These are phyloP conservation scores for Halcyon malimbica DNA, from an alignment of 2,113 vertebrate species.

Conservation along the genomic window DNA sequence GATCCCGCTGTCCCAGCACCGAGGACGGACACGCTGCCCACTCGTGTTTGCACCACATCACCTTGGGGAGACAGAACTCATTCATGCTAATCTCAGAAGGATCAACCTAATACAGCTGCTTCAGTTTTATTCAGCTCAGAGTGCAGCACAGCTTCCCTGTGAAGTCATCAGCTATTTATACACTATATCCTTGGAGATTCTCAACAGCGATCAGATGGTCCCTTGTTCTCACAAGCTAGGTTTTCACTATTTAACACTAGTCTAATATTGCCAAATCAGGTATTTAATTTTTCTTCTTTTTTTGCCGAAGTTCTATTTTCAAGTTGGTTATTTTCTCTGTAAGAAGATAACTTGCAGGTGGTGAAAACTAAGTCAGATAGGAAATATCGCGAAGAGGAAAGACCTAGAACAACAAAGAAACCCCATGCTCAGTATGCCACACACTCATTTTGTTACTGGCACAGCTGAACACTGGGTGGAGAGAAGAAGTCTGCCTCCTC, in stretches of 20 bases:
- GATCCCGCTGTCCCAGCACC: background rate
- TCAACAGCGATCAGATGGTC: constrained; percentile 58
- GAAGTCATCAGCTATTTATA: constrained; percentile 73
- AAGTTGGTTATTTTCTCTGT: background rate
- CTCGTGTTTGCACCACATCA: background rate
- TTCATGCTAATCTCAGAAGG: constrained; percentile 59
- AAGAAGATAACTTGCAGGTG: constrained; percentile 6
- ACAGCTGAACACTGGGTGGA: constrained; percentile 34
- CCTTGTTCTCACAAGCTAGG: constrained; percentile 36
- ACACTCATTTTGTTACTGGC: constrained; percentile 34
- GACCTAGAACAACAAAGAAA: constrained; percentile 41
- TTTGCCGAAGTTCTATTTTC: background rate
- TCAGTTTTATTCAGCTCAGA: constrained; percentile 66
- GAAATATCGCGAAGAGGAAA: background rate
- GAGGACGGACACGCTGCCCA: background rate
- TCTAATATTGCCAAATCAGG: constrained; percentile 35
- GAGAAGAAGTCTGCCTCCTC: constrained; percentile 20
- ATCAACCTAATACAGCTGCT: constrained; percentile 68
- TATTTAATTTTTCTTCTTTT: background rate
- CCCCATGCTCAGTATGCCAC: constrained; percentile 42
- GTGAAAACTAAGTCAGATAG: background rate
- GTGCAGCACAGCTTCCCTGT: constrained; percentile 52
- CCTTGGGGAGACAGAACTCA: constrained; percentile 58
- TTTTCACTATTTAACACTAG: constrained; percentile 24
- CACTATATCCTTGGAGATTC: constrained; percentile 67